Evolutionary conservation across 2,797 vertebrate species (phyloP), one percentile per base, ranked within the genome.

Genomic region (Eurystomus glaucurus): DNA sequence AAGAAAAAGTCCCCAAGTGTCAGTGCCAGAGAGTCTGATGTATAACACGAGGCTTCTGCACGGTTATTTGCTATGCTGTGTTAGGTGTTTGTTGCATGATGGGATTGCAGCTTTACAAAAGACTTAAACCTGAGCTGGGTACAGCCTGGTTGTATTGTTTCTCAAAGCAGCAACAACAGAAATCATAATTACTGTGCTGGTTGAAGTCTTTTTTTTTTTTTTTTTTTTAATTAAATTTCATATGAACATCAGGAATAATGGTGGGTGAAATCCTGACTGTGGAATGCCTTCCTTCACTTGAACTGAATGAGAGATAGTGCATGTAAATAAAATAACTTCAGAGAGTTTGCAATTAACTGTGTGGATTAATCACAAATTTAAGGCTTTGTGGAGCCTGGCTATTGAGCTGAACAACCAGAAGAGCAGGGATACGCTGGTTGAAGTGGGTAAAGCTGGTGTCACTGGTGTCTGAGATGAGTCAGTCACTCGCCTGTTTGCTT

Each of bases 11-110:
- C 14, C 14, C 29, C 10, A 23, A 2, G 61, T 45, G 31, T 78
- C 21, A 52, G 14, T 78, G 50, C 25, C 37, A 46, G 25, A 55
- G 50, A 31, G 35, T 51, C 23, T 2, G 2, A 11, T 14, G 20
- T 69, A 3, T 57, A 33, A 15, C 26, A 11, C 0, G 0, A 54
- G 55, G 33, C 23, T 82, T 57, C 78, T 61, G 37, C 19, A 2
- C 8, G 57, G 54, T 48, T 68, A 55, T 76, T 87, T 74, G 45
- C 22, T 50, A 1, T 10, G 4, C 20, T 18, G 1, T 16, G 18
- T 75, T 78, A 26, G 0, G 1, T 14, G 23, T 51, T 65, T 64
- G 46, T 66, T 85, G 23, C 6, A 1, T 31, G 54, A 39, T 65
- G 64, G 23, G 68, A 69, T 51, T 70, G 65, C 22, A 80, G 7